A percentile compares a stretch with the other conserved stretches of the same genome.
These are phyloP conservation scores for Polyommatus icarus DNA, from an alignment of 2,888 invertebrate species.

Conservation along the genomic window DNA sequence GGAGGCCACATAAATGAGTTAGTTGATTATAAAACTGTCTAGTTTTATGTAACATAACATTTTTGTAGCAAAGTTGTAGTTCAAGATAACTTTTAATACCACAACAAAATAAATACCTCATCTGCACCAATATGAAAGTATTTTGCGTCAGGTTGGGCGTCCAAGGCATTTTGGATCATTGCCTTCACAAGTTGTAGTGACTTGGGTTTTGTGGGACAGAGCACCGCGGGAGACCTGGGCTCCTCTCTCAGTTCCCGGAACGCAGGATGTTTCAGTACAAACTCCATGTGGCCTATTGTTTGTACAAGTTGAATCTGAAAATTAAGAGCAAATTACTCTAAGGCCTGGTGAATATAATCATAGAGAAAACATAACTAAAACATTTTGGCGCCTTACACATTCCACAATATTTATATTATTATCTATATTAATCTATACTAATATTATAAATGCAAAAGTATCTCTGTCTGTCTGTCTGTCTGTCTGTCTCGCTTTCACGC, in stretches of 20 bases:
- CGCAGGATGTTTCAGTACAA: constrained; percentile 86
- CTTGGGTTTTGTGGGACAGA: constrained; percentile 85
- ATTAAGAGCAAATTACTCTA: neutral
- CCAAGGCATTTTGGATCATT: constrained; percentile 86
- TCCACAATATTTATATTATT: too few relatives aligned
- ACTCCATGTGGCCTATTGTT: constrained; percentile 93
- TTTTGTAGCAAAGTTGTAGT: too few relatives aligned
- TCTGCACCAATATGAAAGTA: constrained; percentile 91
- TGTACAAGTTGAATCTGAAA: constrained; percentile 87
- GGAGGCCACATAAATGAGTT: too few relatives aligned
- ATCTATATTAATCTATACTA: too few relatives aligned
- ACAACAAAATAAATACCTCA: constrained; percentile 71
- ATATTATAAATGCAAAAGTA: too few relatives aligned
- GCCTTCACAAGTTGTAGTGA: constrained; percentile 51
- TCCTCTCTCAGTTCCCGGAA: constrained; percentile 85
- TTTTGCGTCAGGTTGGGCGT: constrained; percentile 82
- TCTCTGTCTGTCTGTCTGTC: too few relatives aligned
- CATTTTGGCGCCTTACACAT: too few relatives aligned
- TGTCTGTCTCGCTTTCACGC: too few relatives aligned
- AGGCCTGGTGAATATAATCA: too few relatives aligned
- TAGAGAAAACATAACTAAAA: too few relatives aligned
- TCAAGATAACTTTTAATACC: neutral
- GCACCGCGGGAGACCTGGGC: constrained; percentile 83
- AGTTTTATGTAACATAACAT: too few relatives aligned
- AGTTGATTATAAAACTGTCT: too few relatives aligned